Conservation (phyloP, 2,113 vertebrate genomes). For the Strix uralensis region DNA sequence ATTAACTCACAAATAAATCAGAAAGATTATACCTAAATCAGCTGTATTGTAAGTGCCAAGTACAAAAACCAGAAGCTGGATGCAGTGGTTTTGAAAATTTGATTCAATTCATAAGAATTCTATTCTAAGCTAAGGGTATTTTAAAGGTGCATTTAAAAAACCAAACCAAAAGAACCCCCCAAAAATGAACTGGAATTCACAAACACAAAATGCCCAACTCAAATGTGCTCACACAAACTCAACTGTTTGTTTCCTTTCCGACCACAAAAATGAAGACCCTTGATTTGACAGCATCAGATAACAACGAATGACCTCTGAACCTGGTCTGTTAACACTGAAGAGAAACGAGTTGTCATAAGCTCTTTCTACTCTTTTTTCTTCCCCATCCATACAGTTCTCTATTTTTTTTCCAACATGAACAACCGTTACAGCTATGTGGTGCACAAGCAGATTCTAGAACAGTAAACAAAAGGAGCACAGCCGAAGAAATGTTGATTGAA, state of each 20-base stretch:
- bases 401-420: neutral
- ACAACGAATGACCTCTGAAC: neutral
- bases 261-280: neutral
- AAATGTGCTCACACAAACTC: neutral
- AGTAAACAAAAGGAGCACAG: neutral
- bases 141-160: neutral
- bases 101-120: neutral
- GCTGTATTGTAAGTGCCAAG: neutral
- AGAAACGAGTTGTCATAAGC: neutral
- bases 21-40: neutral
- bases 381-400: neutral
- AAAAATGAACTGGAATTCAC: neutral
- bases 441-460: neutral
- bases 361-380: accelerated
- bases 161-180: too few species aligned
- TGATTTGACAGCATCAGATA: neutral
- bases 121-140: neutral
- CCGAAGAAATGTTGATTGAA: neutral
- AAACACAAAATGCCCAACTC: neutral
- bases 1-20: neutral
- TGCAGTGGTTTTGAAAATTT: neutral
- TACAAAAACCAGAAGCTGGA: neutral
- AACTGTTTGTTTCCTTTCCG: neutral
- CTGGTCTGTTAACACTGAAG: neutral
- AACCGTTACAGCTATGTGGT: neutral